Conservation (phyloP, 30 jellyfish, hydroid and myxozoan species). For the Catostylus mosaicus region DNA sequence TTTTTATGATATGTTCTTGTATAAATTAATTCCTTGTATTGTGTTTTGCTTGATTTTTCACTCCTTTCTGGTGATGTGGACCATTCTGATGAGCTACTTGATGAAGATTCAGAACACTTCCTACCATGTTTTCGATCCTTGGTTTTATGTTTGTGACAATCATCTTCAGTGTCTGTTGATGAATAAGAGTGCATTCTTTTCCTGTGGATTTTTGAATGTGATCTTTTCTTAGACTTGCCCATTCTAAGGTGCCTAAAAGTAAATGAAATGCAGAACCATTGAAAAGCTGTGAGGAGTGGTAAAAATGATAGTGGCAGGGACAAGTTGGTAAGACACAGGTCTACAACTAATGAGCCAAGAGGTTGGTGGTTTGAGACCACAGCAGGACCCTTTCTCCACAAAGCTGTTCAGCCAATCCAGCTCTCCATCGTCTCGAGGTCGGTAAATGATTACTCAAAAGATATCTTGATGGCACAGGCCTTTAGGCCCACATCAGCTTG, state of each 20-base stretch:
- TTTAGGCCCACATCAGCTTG: no score
- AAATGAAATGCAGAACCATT: no score
- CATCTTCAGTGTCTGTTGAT: conserved; percentile 24
- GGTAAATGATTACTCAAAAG: no score
- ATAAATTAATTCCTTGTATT: not conserved
- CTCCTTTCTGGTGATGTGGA: conserved; percentile 25
- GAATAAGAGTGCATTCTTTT: conserved; percentile 14
- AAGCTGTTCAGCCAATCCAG: no score
- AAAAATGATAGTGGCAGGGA: no score
- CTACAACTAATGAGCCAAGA: no score
- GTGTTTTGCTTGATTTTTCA: not conserved
- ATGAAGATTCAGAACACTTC: not conserved
- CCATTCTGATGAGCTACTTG: conserved; percentile 28
- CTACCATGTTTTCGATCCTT: not conserved
- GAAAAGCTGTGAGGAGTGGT: no score
- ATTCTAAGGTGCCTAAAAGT: conserved; percentile 3
- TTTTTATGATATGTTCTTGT: not conserved
- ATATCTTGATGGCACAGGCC: no score
- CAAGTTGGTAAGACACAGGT: no score
- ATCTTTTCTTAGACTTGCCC: conserved; percentile 22
- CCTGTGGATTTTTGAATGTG: conserved; percentile 15
- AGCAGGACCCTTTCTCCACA: no score
- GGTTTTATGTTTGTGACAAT: not conserved
- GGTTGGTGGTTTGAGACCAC: no score
- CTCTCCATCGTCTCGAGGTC: no score